Base-by-base conservation (phyloP, 64 coral and sea anemone genomes). In the Montipora capricornis region DNA sequence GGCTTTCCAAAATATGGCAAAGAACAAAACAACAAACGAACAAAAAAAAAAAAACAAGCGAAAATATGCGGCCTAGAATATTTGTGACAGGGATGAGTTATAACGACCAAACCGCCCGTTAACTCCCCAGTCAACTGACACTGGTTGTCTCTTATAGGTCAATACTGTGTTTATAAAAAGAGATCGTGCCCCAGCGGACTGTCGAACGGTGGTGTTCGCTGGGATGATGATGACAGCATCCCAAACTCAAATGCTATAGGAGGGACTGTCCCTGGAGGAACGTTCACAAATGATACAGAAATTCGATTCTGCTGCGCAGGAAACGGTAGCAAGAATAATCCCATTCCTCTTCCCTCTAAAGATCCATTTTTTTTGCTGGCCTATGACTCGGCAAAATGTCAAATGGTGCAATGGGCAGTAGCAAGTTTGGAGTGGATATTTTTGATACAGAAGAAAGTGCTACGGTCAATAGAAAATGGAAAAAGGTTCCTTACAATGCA, bases 331-430 rank as follows among this genome's bases (percentile, higher is more conserved):
- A 73, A 80, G 24, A 49, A 81, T 26, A 53, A 53, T 51, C 79
- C 90, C 19, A 62, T 92, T 5, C 66, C 57, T 9, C 49, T 83
- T 6, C 90, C 90, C 5, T 14, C 81, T 24, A 59, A 55, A 58
- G 22, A 12, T 49, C 68, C 91, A 26, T 93, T 93, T 73, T 93
- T 52, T 15, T 47, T 93, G 74, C 64, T 93, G 14, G 48, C 91
- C 10, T 93, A 87, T 67, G 5, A 77, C 2, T 93, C 91, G 53
- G n/a, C 50, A 13, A 77, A 79, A 47, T 93, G 91, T 37, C 91
- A 93, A 19, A 83, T 87, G 84, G 91, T 93, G 17, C 47, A 93
- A 19, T 93, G 91, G 91, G 70, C 80, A 24, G 46, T 80, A 47
- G 82, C 61, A 11, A 93, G 44, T 57, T 3, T 64, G 45, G 82